Base-by-base conservation (phyloP, 2,888 invertebrate species). In the Rhagonycha lutea region DNA sequence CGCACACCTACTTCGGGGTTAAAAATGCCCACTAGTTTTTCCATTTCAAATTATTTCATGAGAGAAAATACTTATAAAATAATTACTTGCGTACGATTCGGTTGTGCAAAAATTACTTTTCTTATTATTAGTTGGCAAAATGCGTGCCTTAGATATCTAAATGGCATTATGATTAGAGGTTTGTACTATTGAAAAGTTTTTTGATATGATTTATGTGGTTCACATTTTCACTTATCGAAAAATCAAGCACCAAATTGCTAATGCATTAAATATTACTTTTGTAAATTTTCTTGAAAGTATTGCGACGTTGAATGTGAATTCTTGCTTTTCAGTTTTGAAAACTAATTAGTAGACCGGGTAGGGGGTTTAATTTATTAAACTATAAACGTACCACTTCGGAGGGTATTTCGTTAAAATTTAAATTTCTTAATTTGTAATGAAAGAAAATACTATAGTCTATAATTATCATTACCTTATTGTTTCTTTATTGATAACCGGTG, bases 371-470 rank as follows among this genome's bases (percentile, higher is more conserved):
- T 32, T 32, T 32, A 32, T 32, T 32, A 32, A 29, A 29, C 29
- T 29, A 29, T 4, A 10, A 29, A 11, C 29, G 29, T 11, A 29
- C 11, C 29, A 29, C 29, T 28, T 0, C 28, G 8, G 0, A 28
- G 9, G 1, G 28, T 2, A 9, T 9, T 28, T 32, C 12, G 32
- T 32, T 32, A 11, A 32, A 32, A 32, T 32, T 32, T 32, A 12
- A 32, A 32, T 32, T 47, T 47, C 5, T n/a, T n/a, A 72, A 68
- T 68, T 68, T 47, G 1, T 68, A 68, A 68, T 61, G 11, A n/a
- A 8, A 47, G 69, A 74, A 70, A 74, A 74, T 74, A 18, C 18
- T 18, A 18, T 18, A 70, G 29, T 61, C 70, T 74, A 24, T 74
- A 74, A 70, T 74, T 74, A 67, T 18, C 18, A 18, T 74, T 71